Conservation (phyloP, 2,888 invertebrate genomes). For the Sepioteuthis lessoniana region DNA sequence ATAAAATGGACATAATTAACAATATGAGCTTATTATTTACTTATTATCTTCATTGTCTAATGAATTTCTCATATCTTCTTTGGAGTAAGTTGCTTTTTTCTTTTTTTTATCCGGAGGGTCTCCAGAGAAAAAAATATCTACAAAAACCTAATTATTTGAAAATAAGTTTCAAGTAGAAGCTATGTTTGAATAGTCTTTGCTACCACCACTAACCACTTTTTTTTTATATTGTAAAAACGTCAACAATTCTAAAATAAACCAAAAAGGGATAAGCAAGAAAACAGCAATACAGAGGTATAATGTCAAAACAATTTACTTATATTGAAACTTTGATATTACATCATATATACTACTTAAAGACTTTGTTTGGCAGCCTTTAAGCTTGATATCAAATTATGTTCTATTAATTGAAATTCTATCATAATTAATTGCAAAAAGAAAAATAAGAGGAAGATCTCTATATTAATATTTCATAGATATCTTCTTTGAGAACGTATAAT, state of each 20-base stretch:
- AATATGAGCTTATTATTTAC: neutral
- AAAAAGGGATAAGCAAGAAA: neutral
- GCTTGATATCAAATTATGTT: no score
- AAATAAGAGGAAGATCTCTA: no score
- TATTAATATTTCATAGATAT: no score
- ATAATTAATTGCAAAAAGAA: no score
- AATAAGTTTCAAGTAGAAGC: neutral
- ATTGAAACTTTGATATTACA: no score
- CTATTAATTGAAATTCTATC: no score
- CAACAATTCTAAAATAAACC: neutral
- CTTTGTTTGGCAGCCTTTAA: no score
- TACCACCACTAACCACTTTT: neutral
- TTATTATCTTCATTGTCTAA: neutral
- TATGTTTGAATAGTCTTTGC: neutral
- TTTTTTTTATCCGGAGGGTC: neutral
- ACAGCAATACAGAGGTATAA: neutral
- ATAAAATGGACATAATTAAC: slow-evolving; percentile 33
- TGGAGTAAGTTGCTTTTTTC: neutral
- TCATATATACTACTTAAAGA: no score
- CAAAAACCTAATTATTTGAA: neutral
- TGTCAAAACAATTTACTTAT: no score
- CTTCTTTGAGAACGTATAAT: no score
- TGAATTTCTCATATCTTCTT: neutral
- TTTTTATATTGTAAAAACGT: neutral
- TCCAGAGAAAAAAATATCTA: neutral